Base-by-base conservation (phyloP, 2,888 invertebrate genomes). In the Eilema sororculum region DNA sequence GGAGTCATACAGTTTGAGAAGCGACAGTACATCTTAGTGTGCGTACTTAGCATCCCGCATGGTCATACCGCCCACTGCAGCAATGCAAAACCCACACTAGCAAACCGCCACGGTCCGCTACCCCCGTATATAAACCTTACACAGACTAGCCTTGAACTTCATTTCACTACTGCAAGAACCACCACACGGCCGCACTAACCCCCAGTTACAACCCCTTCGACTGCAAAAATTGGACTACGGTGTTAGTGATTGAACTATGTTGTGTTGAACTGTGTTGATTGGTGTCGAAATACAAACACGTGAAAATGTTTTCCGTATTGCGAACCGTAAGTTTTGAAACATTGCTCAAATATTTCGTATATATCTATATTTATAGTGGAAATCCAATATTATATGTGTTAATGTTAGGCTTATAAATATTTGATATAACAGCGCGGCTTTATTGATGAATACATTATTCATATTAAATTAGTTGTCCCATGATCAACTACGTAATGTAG, bases 101-200 rank as follows among this genome's bases (percentile, higher is more conserved):
- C 65, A 75, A 83, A 78, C 9, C 71, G 73, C 84, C 87, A 92
- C 95, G 94, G 87, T 93, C 88, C 91, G 90, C 92, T 87, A 94
- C 94, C 94, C 95, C 88, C 89, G 89, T 95, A 95, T 95, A 95
- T 95, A 95, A 94, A 85, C 89, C 84, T 86, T 82, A 78, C 74
- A 79, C 87, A 78, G 78, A 86, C 87, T 92, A 92, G 91, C 95
- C 95, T 95, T 95, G 95, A 95, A 95, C 95, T 94, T 94, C 95
- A 95, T 89, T 95, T 88, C 91, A 89, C 86, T 89, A 88, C 89
- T 78, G 87, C 85, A 77, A 73, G 85, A 83, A 81, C 79, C 76
- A 74, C 76, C 73, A 80, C 80, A 77, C 83, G 76, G 78, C 77
- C 77, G 81, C 72, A 72, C 66, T 37, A 37, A 46, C 65, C 65